phyloP scores from a whole-genome alignment of 2,888 invertebrate genomes.

The Chloroclysta siterata region DNA sequence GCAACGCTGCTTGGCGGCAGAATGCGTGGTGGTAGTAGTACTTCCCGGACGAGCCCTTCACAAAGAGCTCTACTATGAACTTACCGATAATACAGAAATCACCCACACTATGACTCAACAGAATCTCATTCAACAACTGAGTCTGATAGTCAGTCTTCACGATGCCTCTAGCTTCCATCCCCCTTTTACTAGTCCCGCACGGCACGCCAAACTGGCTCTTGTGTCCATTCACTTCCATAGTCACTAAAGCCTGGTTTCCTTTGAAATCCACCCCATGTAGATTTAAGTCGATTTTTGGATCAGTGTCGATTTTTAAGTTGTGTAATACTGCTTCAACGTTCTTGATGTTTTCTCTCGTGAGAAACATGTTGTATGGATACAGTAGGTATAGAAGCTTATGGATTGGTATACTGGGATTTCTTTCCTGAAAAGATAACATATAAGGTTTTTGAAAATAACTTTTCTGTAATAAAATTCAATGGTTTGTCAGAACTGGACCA shows the following conservation, averaged over 20 bases:
- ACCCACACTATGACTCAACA: conserved; percentile 90
- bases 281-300: conserved; percentile 55
- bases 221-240: conserved; percentile 68
- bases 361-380: conserved; percentile 93
- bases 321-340: conserved; percentile 89
- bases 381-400: conserved; percentile 89
- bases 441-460: no score
- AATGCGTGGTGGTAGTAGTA: no score
- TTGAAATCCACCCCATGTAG: conserved; percentile 58
- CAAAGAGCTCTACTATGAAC: no score
- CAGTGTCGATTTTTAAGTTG: conserved; percentile 82
- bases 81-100: conserved; percentile 94
- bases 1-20: no score
- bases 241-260: conserved; percentile 68
- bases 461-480: no score
- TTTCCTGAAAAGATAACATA: conserved; percentile 83
- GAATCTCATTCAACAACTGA: conserved; percentile 89
- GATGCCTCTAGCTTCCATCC: conserved; percentile 55
- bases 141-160: conserved; percentile 93
- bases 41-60: no score
- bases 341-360: conserved; percentile 90
- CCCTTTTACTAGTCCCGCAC: conserved; percentile 62
- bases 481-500: no score
- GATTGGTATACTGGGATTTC: conserved; percentile 87
- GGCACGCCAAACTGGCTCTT: conserved; percentile 73